These are phyloP conservation scores for Siniperca undulata DNA, from an alignment of 2,797 vertebrate species.

Conservation along the genomic window DNA sequence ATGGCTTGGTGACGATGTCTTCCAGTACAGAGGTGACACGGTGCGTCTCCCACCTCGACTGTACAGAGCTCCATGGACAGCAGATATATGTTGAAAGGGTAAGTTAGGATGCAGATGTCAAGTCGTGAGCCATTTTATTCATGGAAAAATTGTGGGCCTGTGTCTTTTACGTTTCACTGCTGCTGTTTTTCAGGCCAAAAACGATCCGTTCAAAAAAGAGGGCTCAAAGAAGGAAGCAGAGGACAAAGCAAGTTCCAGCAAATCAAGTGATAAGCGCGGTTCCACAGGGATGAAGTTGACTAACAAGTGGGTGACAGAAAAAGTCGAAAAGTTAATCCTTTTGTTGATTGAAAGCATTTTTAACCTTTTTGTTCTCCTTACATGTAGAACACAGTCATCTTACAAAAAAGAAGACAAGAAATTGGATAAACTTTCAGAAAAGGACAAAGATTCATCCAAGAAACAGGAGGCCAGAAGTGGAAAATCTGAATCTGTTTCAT, in stretches of 20 bases:
- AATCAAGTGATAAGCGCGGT: conserved; percentile 90
- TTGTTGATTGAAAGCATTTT: neutral
- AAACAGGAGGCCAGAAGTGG: conserved; percentile 90
- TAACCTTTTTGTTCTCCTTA: neutral
- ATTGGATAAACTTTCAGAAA: conserved; percentile 93
- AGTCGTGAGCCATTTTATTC: neutral
- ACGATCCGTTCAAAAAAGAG: conserved; percentile 97
- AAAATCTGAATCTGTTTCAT: conserved; percentile 87
- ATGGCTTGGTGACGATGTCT: conserved; percentile 97
- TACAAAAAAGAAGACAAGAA: conserved; percentile 97
- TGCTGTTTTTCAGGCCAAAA: conserved; percentile 89
- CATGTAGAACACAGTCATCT: conserved; percentile 85
- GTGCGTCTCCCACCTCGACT: conserved; percentile 95
- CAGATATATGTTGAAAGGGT: conserved; percentile 98
- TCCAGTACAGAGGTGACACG: conserved; percentile 93
- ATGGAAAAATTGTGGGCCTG: neutral
- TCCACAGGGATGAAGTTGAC: conserved; percentile 85
- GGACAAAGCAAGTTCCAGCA: conserved; percentile 89
- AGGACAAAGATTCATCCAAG: conserved; percentile 92
- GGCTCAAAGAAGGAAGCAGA: conserved; percentile 92
- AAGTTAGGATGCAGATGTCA: conserved; percentile 51
- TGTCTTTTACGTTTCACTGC: neutral
- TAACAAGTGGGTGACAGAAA: conserved; percentile 81
- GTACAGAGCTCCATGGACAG: conserved; percentile 96
- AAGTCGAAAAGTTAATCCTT: neutral